A percentile compares a stretch with the other conserved stretches of the same genome.
Evolutionary conservation across 2,113 vertebrate genomes (phyloP).

Genomic region (Meles meles): DNA sequence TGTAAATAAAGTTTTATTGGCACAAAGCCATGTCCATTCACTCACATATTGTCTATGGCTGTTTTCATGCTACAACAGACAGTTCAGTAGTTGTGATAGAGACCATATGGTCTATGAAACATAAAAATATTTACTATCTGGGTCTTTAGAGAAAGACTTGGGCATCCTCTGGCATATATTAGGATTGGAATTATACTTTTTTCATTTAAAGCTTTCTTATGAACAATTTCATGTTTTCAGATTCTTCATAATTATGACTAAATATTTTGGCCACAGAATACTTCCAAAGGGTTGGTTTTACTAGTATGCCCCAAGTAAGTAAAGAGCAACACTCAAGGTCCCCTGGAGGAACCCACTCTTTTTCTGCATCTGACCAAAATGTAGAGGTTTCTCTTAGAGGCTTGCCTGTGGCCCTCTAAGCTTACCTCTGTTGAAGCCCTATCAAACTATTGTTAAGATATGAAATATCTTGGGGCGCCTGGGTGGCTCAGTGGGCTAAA

Average conservation of each 20-base stretch:
- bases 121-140: not conserved
- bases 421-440: not conserved
- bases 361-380: not conserved
- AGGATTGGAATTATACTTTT: not conserved
- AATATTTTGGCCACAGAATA: not conserved
- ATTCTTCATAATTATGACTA: not conserved
- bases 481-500: no score
- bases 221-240: not conserved
- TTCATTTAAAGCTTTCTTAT: not conserved
- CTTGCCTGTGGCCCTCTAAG: not conserved
- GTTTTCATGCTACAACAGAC: not conserved
- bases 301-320: not conserved
- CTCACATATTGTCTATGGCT: not conserved
- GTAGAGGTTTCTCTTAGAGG: not conserved
- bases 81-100: not conserved
- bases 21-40: not conserved
- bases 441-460: not conserved
- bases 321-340: not conserved
- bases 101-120: not conserved
- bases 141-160: not conserved
- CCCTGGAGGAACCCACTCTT: not conserved
- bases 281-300: not conserved
- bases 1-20: conserved; percentile 37
- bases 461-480: not conserved
- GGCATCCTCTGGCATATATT: not conserved